phyloP scores from a whole-genome alignment of 2,888 invertebrate genomes.

The Macroteleia sp. region DNA sequence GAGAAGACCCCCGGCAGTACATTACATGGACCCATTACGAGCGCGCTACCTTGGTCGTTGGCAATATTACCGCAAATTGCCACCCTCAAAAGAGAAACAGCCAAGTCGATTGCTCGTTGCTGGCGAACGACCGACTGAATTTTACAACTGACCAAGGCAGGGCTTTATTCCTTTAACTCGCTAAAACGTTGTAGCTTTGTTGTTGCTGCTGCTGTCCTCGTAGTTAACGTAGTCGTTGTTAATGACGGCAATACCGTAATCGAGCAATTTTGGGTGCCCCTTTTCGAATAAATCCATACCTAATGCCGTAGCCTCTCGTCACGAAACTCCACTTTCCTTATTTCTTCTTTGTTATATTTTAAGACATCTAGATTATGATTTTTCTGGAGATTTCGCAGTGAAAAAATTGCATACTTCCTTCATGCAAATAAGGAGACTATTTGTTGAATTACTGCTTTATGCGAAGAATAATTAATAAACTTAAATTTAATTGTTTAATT shows the following conservation, averaged over 20 bases:
- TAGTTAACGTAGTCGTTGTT: constrained; percentile 54
- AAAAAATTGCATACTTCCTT: too few relatives aligned
- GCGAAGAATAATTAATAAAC: too few relatives aligned
- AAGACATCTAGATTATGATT: neutral
- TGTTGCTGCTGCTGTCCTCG: constrained; percentile 43
- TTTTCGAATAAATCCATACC: constrained; percentile 82
- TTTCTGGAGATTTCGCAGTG: too few relatives aligned
- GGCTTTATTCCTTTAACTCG: constrained; percentile 41
- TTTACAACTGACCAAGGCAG: constrained; percentile 71
- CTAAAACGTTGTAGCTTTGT: constrained; percentile 22
- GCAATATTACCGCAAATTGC: constrained; percentile 83
- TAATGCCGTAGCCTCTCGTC: constrained; percentile 72
- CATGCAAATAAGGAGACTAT: too few relatives aligned
- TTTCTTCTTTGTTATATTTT: constrained; percentile 31
- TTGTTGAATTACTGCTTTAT: too few relatives aligned
- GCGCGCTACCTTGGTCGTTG: constrained; percentile 81
- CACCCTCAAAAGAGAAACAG: constrained; percentile 77
- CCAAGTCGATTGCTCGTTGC: constrained; percentile 75
- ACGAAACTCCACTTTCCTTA: constrained; percentile 27
- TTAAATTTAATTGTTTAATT: too few relatives aligned
- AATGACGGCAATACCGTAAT: constrained; percentile 80
- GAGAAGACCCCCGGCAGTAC: constrained; percentile 69
- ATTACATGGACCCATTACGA: constrained; percentile 74
- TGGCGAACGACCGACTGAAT: constrained; percentile 71
- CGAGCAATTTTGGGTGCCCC: constrained; percentile 78